Evolutionary conservation across 2,797 vertebrate species (phyloP), one percentile per base, ranked within the genome.

Genomic region (Falco concolor): DNA sequence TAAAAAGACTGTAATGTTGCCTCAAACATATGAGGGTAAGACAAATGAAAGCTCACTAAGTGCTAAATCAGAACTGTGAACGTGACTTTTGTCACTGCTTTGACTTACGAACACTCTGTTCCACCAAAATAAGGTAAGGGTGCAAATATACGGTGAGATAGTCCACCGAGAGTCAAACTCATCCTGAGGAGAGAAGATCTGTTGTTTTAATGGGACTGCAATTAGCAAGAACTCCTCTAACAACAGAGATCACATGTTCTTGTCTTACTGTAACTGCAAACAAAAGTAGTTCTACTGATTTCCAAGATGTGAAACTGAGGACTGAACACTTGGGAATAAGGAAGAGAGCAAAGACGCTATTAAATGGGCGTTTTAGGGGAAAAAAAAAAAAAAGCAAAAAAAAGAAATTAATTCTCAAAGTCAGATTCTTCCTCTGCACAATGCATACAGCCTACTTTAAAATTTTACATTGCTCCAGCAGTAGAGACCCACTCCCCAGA

Each of bases 21-120:
- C 98, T 34, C 98, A 98, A 70, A 99, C 98, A 1, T 98, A 98
- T 1, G 99, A 99, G 47, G 97, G 99, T 10, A 99, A 99, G 95
- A 99, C 98, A 75, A 99, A 99, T 0, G 99, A 99, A 96, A 99
- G 99, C 94, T 99, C 99, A 0, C 91, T 99, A 44, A 99, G 99
- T 8, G 99, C 99, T 90, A 99, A 98, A 97, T 99, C 99, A 5
- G 98, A 98, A 95, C 96, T 98, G 92, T 98, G 96, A 98, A 83
- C 34, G 7, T 1, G 34, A 50, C 16, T 80, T 28, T 24, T 23
- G 11, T 13, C 54, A 47, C 57, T 30, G 42, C 32, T 68, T 79
- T 2, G 0, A 44, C 24, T 45, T 16, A 65, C 57, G 40, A 76
- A 36, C 0, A 0, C 22, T 42, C 74, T 54, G 12, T 49, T 69